Conservation (phyloP, 1,140 invertebrate species). For the Brachionus rotundiformis region DNA sequence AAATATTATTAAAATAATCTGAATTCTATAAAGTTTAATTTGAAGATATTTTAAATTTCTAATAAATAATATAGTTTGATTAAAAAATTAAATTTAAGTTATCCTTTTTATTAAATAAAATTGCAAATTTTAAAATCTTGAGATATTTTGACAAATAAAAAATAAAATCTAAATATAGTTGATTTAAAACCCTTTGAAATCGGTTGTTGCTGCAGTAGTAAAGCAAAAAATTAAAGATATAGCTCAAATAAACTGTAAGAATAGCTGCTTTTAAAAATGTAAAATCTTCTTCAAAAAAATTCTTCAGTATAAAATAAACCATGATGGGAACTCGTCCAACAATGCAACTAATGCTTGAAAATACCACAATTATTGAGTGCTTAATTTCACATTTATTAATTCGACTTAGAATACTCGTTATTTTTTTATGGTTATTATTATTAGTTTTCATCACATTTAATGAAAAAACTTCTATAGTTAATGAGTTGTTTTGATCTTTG, state of each 20-base stretch:
- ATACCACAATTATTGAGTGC: neutral
- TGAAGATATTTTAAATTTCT: too few relatives aligned
- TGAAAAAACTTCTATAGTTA: neutral
- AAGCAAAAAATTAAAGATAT: neutral
- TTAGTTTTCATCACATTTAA: neutral
- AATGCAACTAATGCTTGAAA: neutral
- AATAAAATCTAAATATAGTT: neutral
- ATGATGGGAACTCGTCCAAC: conserved; percentile 8
- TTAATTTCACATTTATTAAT: neutral
- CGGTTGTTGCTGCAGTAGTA: conserved; percentile 17
- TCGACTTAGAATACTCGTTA: neutral
- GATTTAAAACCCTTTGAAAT: neutral
- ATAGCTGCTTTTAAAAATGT: neutral
- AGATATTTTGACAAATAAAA: neutral
- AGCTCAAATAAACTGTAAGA: neutral
- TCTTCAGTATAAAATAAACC: conserved; percentile 20
- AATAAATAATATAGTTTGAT: too few relatives aligned
- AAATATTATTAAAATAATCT: too few relatives aligned
- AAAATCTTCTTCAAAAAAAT: neutral
- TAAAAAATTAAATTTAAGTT: too few relatives aligned
- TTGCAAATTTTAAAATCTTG: neutral
- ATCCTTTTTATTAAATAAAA: too few relatives aligned
- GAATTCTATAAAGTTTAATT: too few relatives aligned
- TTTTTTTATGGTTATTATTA: neutral
- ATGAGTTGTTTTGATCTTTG: neutral